These are phyloP conservation scores for Pseudochirops cupreus DNA, from an alignment of 2,797 vertebrate genomes.

Conservation along the genomic window DNA sequence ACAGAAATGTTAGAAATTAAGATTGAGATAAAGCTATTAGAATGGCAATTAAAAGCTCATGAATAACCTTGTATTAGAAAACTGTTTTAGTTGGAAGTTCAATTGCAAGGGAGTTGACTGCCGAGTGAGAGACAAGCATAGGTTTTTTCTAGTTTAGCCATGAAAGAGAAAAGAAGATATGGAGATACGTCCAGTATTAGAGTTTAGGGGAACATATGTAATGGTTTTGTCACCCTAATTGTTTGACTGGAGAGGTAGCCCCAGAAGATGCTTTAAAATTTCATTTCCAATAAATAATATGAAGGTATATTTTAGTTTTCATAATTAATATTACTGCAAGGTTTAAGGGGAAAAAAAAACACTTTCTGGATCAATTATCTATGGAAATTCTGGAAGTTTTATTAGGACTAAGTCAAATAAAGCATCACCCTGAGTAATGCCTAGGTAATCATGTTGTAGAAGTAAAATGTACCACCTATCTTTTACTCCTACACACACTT, in stretches of 20 bases:
- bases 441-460: background rate
- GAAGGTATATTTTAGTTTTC: background rate
- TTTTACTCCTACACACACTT: background rate
- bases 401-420: background rate
- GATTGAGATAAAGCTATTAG: background rate
- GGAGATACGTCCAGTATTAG: background rate
- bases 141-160: conserved; percentile 5
- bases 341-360: background rate
- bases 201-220: conserved; percentile 22
- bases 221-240: background rate
- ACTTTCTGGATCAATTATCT: background rate
- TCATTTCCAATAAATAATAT: background rate
- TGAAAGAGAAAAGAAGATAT: background rate
- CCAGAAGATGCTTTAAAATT: conserved; percentile 37
- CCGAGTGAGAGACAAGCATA: background rate
- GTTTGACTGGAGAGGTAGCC: conserved; percentile 14
- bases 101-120: background rate
- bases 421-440: background rate
- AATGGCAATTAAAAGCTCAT: background rate
- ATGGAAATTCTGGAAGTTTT: background rate
- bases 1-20: background rate
- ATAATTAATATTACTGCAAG: background rate
- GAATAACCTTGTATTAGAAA: background rate
- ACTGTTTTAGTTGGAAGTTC: background rate
- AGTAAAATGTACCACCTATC: background rate